A percentile compares a stretch with the other conserved stretches of the same genome.
phyloP scores from a whole-genome alignment of 2,113 vertebrate species.

The Zeus faber region DNA sequence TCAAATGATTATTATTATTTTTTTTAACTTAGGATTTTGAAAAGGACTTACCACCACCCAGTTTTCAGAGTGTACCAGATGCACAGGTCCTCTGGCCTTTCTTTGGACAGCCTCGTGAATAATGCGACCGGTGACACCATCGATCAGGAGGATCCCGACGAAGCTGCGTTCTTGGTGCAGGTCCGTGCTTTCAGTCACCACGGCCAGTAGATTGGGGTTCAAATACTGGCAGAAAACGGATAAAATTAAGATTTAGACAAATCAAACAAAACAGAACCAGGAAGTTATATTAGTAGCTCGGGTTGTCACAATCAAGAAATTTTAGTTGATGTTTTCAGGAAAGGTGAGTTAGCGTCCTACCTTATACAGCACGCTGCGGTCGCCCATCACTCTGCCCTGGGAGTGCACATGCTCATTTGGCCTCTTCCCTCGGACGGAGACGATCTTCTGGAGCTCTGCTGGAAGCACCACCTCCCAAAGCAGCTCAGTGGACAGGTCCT shows the following conservation, averaged over 20 bases:
- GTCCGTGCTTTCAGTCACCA: conserved; percentile 93
- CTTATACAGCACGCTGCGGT: conserved; percentile 98
- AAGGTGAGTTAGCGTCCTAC: conserved; percentile 56
- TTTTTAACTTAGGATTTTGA: too few species aligned
- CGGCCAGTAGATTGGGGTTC: conserved; percentile 93
- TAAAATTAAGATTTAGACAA: too few species aligned
- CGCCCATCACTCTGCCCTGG: conserved; percentile 96
- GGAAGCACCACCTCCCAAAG: conserved; percentile 91
- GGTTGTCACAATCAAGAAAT: too few species aligned
- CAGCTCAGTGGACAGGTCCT: conserved; percentile 90
- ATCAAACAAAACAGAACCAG: too few species aligned
- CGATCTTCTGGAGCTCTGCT: conserved; percentile 85
- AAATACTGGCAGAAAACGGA: conserved; percentile 89
- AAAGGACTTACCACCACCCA: conserved; percentile 92
- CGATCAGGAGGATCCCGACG: conserved; percentile 87
- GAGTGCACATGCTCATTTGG: conserved; percentile 95
- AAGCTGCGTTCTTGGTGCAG: conserved; percentile 89
- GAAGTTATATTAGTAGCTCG: too few species aligned
- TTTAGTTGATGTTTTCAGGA: too few species aligned
- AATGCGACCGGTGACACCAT: conserved; percentile 92
- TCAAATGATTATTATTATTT: too few species aligned
- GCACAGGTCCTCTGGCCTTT: conserved; percentile 89
- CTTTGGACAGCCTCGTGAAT: conserved; percentile 92
- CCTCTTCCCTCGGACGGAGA: conserved; percentile 88
- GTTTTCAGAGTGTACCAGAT: conserved; percentile 96